Evolutionary conservation across 2,888 invertebrate genomes (phyloP).

Genomic region (Drosophila merina): DNA sequence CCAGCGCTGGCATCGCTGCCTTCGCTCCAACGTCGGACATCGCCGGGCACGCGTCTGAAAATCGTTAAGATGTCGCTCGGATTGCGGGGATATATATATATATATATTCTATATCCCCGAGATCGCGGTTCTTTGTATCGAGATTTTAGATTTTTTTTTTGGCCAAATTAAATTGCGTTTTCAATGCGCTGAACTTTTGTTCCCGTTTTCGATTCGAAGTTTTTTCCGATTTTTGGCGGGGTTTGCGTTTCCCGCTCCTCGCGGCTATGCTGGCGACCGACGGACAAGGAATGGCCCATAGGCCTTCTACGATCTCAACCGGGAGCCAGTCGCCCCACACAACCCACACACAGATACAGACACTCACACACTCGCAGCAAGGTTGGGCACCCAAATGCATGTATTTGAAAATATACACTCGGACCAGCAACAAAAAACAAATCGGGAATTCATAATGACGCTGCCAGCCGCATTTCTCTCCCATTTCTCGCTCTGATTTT

Average conservation of each 20-base stretch:
- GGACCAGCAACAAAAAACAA: constrained; percentile 39
- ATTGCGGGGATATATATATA: not conserved
- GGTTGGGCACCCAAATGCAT: constrained; percentile 34
- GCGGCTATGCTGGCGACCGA: constrained; percentile 55
- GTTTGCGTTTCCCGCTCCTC: constrained; percentile 56
- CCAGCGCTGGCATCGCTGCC: constrained; percentile 20
- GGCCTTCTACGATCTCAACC: constrained; percentile 57
- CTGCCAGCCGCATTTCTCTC: constrained; percentile 10
- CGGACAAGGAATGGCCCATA: constrained; percentile 72
- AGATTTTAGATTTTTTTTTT: constrained; percentile 16
- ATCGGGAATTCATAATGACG: constrained; percentile 47
- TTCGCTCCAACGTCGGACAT: constrained; percentile 10
- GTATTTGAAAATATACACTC: constrained; percentile 35
- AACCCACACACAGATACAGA: constrained; percentile 5
- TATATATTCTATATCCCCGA: constrained; percentile 4
- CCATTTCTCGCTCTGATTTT: constrained; percentile 24
- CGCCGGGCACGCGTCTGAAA: constrained; percentile 46
- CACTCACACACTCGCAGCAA: constrained; percentile 18
- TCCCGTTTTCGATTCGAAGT: constrained; percentile 18
- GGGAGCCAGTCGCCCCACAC: constrained; percentile 57
- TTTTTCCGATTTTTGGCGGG: not conserved
- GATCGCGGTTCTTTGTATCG: constrained; percentile 17
- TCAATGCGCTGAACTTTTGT: constrained; percentile 39
- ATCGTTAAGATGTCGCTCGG: constrained; percentile 19
- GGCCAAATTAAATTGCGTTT: constrained; percentile 51